Conservation (phyloP, 2,113 vertebrate species). For the Leptocoma aspasia region DNA sequence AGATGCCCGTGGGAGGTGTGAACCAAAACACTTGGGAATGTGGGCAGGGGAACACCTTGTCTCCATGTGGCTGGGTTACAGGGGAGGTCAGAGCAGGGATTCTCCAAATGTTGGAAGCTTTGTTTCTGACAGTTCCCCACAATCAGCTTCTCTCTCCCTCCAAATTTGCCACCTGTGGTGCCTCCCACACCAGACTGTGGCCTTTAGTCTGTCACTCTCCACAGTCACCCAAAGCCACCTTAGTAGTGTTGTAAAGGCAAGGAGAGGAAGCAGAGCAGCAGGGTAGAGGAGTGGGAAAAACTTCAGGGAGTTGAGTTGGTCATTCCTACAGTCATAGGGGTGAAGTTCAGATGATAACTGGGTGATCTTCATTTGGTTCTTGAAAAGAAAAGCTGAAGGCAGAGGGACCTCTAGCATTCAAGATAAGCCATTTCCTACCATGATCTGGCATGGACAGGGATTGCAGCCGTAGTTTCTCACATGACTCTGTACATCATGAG, state of each 20-base stretch:
- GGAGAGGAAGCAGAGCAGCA: not conserved
- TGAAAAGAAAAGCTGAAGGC: not conserved
- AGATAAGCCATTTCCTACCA: not conserved
- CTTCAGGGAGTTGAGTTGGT: not conserved
- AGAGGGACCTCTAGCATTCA: not conserved
- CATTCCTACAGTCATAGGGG: not conserved
- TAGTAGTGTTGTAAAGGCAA: not conserved
- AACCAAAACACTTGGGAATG: not conserved
- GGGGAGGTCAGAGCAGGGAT: not conserved
- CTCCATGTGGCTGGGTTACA: not conserved
- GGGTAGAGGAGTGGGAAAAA: not conserved
- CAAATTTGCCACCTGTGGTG: not conserved
- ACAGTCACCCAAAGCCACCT: not conserved
- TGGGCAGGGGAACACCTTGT: not conserved
- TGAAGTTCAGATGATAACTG: not conserved
- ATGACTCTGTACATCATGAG: not conserved
- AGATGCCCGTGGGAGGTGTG: not conserved
- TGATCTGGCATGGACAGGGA: not conserved
- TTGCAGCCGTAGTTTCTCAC: not conserved
- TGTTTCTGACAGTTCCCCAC: not conserved
- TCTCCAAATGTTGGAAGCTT: not conserved
- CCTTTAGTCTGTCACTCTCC: not conserved
- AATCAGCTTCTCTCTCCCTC: not conserved
- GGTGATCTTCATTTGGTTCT: not conserved
- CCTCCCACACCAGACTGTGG: not conserved